A percentile compares a stretch with the other conserved stretches of the same genome.
Conservation (phyloP, 2,113 vertebrate species). For the Leptobrachium ailaonicum region DNA sequence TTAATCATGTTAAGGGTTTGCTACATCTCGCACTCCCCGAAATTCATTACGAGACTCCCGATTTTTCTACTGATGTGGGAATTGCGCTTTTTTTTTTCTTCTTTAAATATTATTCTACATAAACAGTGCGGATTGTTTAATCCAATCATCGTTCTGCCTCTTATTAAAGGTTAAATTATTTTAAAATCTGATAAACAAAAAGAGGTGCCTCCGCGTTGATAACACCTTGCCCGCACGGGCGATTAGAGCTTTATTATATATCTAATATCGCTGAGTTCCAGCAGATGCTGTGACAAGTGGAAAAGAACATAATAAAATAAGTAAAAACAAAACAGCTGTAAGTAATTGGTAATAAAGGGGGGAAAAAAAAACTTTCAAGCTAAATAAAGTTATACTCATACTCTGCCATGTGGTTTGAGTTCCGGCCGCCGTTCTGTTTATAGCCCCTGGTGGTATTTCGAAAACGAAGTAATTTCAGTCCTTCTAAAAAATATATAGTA, state of each 20-base stretch:
- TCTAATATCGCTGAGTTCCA: background rate
- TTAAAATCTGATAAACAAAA: background rate
- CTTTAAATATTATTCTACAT: too few relatives aligned
- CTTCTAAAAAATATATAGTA: background rate
- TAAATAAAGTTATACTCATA: background rate
- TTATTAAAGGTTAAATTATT: too few relatives aligned
- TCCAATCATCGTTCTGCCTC: too few relatives aligned
- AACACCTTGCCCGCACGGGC: background rate
- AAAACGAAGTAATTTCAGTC: background rate
- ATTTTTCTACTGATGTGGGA: too few relatives aligned
- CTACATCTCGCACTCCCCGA: too few relatives aligned
- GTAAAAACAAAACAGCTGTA: slow-evolving; percentile 32
- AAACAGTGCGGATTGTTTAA: too few relatives aligned
- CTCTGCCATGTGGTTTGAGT: slow-evolving; percentile 23
- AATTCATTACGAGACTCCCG: too few relatives aligned
- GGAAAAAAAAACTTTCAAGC: slow-evolving; percentile 4
- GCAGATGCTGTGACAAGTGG: background rate
- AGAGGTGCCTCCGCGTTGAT: background rate
- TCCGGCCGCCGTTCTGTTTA: slow-evolving; percentile 1
- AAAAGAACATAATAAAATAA: background rate
- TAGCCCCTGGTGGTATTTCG: background rate
- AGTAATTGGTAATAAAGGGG: background rate
- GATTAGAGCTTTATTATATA: background rate
- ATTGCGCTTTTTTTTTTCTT: too few relatives aligned
- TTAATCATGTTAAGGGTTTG: too few relatives aligned